Conservation (phyloP, 2,888 invertebrate species). For the Meiosimyza decipiens region DNA sequence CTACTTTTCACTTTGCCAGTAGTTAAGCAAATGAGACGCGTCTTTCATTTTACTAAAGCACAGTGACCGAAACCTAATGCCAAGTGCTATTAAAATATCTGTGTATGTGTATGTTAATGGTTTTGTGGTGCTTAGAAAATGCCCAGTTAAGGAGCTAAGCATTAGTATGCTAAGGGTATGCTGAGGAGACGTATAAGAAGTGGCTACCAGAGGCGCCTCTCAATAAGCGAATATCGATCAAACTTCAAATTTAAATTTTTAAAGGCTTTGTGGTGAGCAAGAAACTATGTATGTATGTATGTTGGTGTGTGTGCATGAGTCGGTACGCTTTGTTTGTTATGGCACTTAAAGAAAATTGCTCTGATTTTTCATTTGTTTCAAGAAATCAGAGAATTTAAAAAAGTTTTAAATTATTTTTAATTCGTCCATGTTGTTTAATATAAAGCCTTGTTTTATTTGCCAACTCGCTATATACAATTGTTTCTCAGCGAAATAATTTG, state of each 20-base stretch:
- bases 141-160: background rate
- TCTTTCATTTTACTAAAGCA: background rate
- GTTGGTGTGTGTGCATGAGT: constrained; percentile 14
- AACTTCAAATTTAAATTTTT: constrained; percentile 62
- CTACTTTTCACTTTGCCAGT: background rate
- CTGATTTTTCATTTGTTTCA: no score
- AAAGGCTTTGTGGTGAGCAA: constrained; percentile 32
- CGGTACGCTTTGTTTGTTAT: background rate
- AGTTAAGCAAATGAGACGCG: background rate
- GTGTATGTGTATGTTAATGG: background rate
- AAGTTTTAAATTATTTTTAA: no score
- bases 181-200: constrained; percentile 15
- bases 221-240: constrained; percentile 61
- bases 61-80: background rate
- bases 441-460: no score
- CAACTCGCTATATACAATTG: no score
- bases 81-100: background rate
- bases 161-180: background rate
- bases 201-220: constrained; percentile 40
- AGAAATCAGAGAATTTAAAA: no score
- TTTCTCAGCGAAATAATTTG: no score
- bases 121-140: constrained; percentile 25
- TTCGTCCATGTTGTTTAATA: no score
- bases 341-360: no score
- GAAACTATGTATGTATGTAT: constrained; percentile 38